Conservation (phyloP, 2,797 vertebrate genomes). For the Loris lydekkerianus region DNA sequence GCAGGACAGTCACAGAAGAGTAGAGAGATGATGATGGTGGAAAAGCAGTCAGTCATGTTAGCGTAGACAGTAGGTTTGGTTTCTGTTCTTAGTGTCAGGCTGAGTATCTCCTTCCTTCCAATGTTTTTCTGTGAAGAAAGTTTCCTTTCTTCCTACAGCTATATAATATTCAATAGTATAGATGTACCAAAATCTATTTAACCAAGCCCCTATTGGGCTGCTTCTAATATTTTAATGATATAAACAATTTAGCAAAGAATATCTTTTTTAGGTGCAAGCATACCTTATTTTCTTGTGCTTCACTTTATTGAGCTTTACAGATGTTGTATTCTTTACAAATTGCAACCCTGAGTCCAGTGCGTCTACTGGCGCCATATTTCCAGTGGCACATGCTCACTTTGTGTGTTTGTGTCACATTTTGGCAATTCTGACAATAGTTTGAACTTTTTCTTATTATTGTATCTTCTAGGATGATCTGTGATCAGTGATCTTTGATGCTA, state of each 20-base stretch:
- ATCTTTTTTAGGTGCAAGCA: background rate
- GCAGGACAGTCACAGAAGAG: background rate
- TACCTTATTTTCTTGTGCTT: background rate
- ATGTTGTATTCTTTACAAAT: background rate
- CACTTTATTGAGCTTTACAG: background rate
- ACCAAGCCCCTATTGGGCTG: background rate
- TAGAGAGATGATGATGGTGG: background rate
- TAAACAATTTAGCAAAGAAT: background rate
- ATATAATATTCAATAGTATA: background rate
- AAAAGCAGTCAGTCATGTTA: background rate
- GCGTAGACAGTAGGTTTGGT: background rate
- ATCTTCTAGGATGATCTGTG: background rate
- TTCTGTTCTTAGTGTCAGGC: background rate
- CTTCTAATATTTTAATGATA: background rate
- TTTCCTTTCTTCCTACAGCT: background rate
- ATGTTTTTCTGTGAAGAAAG: background rate
- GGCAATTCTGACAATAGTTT: background rate
- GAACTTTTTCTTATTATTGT: background rate
- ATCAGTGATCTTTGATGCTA: background rate
- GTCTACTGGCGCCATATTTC: background rate
- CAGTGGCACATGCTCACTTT: background rate
- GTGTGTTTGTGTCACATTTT: background rate
- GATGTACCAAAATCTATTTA: background rate
- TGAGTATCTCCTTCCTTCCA: conserved; percentile 40
- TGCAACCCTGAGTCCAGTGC: background rate